These are phyloP conservation scores for Malacoctenus gilli DNA, from an alignment of 2,797 vertebrate species.

Conservation along the genomic window DNA sequence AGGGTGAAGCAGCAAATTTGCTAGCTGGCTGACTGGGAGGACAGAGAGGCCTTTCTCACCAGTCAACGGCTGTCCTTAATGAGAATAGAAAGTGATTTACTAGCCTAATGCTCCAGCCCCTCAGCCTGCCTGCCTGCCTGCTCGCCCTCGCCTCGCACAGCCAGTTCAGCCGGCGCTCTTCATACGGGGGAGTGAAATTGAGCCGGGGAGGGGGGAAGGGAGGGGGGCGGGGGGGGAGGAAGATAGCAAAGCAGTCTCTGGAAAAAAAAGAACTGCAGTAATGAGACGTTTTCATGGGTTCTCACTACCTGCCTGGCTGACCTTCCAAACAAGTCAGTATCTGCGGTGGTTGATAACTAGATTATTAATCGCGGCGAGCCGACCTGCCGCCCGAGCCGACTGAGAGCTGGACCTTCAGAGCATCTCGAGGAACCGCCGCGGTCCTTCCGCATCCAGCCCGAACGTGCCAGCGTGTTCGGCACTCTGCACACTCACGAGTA, in stretches of 20 bases:
- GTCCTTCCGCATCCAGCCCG: too few relatives aligned
- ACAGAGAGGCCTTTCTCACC: slow-evolving; percentile 77
- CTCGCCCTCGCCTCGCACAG: slow-evolving; percentile 54
- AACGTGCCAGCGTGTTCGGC: not conserved
- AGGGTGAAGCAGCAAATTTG: slow-evolving; percentile 72
- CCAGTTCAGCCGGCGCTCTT: slow-evolving; percentile 55
- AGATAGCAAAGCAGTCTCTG: slow-evolving; percentile 26
- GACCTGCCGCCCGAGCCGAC: slow-evolving; percentile 11
- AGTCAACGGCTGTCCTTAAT: slow-evolving; percentile 80
- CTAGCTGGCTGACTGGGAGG: slow-evolving; percentile 76
- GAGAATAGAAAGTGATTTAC: slow-evolving; percentile 83
- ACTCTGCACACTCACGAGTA: not conserved
- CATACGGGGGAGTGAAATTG: slow-evolving; percentile 55
- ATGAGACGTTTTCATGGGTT: slow-evolving; percentile 44
- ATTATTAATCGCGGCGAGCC: too few relatives aligned
- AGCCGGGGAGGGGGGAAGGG: slow-evolving; percentile 14
- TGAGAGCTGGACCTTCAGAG: slow-evolving; percentile 23
- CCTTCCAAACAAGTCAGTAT: slow-evolving; percentile 38
- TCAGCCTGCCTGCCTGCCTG: slow-evolving; percentile 55
- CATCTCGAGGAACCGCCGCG: too few relatives aligned
- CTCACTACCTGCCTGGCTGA: slow-evolving; percentile 29
- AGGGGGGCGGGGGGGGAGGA: not conserved
- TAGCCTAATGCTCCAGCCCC: slow-evolving; percentile 74
- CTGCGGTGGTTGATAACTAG: slow-evolving; percentile 9
- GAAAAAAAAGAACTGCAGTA: slow-evolving; percentile 46